Base-by-base conservation (phyloP, 1,140 invertebrate species). In the Papilio polytes region DNA sequence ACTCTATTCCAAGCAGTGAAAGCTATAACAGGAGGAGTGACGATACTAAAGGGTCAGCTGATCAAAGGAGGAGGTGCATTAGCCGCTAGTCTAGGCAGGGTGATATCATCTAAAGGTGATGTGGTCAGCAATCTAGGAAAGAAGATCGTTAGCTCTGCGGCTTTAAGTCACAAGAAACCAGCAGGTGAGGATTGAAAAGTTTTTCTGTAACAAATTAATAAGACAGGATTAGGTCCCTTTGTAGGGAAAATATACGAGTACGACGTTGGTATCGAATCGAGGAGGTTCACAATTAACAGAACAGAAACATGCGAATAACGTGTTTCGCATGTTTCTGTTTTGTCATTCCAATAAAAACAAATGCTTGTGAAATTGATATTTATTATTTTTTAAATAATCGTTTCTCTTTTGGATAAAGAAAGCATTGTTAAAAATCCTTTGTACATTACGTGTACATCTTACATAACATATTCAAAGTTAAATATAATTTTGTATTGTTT, bases 1-100 rank as follows among this genome's bases (percentile, higher is more conserved):
- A 98, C 98, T 9, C 93, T 98, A 7, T 95, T 98, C 85, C 97
- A 98, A 96, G 97, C 98, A 12, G 96, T 98, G 0, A 98, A 98
- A 90, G 97, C 98, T 0, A 97, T 98, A 72, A 97, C 97, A 66
- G 98, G 98, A 20, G 97, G 97, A 41, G 97, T 98, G 2, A 96
- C 98, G 3, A 98, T 98, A 8, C 95, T 98, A 22, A 98, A 98
- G 88, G 98, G 98, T 4, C 97, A 98, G 89, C 90, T 98, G 6
- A 97, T 98, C 83, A 98, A 98, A 92, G 97, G 97, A 22, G 96
- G 97, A 78, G 98, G 98, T 22, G 97, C 97, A 66, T 89, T 98
- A 9, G 95, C 98, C 7, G 96, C 96, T 1, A 97, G 97, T 0
- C 96, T 97, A 82, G 97, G 98, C 20, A 97, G 97, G 90, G 93